These are phyloP conservation scores for Simalia tracyae DNA, from an alignment of 2,797 vertebrate genomes.

Conservation along the genomic window DNA sequence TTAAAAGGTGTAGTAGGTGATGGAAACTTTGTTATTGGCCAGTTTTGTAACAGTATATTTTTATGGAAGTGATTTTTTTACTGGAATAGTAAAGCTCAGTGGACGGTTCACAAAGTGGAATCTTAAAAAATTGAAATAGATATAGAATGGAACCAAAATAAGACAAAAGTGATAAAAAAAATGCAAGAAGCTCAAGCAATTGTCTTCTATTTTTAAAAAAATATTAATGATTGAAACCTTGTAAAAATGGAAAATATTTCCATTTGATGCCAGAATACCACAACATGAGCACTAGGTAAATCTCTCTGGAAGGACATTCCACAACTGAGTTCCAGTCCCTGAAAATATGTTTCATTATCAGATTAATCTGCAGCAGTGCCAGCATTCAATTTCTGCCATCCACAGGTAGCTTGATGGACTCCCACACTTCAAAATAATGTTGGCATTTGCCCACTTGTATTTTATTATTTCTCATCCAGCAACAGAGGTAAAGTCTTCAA, in stretches of 20 bases:
- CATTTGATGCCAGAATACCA: not conserved
- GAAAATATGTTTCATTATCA: not conserved
- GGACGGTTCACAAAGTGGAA: not conserved
- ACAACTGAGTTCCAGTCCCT: not conserved
- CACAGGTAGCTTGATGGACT: not conserved
- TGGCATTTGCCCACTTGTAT: not conserved
- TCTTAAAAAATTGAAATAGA: not conserved
- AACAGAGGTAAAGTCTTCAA: not conserved
- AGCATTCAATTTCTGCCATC: not conserved
- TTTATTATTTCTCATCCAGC: not conserved
- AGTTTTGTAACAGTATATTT: not conserved
- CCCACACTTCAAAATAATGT: not conserved
- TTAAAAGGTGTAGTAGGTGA: not conserved
- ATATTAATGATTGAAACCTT: not conserved
- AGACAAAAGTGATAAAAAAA: not conserved
- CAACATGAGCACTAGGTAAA: not conserved
- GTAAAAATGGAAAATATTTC: not conserved
- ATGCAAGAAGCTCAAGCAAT: not conserved
- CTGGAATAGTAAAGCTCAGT: not conserved
- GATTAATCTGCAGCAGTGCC: not conserved
- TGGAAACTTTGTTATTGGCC: not conserved
- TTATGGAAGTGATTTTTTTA: not conserved
- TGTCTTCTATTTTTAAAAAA: not conserved
- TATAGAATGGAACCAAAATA: not conserved
- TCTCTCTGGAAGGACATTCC: not conserved